A percentile compares a stretch with the other conserved stretches of the same genome.
Evolutionary conservation across 2,797 vertebrate genomes (phyloP).

Genomic region (Cephalopachus bancanus): DNA sequence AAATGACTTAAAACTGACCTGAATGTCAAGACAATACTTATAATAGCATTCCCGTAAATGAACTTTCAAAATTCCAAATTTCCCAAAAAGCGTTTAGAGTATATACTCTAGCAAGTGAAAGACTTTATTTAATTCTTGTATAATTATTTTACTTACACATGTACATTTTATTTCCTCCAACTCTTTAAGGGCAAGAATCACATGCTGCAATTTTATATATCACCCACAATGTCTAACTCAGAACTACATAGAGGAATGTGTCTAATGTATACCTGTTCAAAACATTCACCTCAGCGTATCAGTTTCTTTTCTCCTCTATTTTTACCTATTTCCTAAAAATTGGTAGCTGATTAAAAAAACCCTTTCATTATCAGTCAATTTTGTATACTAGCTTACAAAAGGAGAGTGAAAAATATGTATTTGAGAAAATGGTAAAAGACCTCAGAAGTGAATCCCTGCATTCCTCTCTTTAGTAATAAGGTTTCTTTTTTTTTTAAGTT

Average conservation of each 20-base stretch:
- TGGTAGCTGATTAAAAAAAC: not conserved
- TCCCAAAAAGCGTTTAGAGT: not conserved
- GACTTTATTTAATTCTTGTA: not conserved
- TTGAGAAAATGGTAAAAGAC: not conserved
- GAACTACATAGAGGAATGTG: not conserved
- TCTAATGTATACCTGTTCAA: not conserved
- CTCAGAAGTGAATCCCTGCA: not conserved
- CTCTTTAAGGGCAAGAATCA: not conserved
- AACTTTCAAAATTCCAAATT: constrained; percentile 34
- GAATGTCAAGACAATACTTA: not conserved
- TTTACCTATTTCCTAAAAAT: constrained; percentile 18
- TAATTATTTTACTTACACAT: not conserved
- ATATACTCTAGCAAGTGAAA: not conserved
- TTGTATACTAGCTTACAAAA: constrained; percentile 13
- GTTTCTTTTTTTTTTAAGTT: not conserved
- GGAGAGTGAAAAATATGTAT: not conserved
- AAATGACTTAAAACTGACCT: constrained; percentile 18
- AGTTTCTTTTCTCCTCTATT: not conserved
- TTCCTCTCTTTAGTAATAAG: not conserved
- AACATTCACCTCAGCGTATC: not conserved
- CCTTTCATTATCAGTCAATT: not conserved
- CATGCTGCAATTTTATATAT: not conserved
- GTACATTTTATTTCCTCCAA: not conserved
- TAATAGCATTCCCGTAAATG: not conserved
- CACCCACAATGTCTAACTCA: not conserved